phyloP scores from a whole-genome alignment of 2,113 vertebrate genomes.

The Prionailurus viverrinus region DNA sequence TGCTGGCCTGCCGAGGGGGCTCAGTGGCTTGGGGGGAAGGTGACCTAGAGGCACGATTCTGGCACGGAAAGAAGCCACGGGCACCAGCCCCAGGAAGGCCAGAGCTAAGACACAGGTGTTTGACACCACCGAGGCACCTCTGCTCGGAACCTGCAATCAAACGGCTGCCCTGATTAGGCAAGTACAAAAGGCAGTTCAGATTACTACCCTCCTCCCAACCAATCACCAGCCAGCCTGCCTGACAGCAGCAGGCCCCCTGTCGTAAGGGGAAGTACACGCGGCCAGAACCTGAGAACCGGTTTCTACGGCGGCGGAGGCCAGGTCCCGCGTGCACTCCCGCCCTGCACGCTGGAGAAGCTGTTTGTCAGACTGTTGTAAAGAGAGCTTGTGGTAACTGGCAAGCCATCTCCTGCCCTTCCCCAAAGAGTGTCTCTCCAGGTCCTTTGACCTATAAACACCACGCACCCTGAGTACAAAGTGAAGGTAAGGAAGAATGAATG shows the following conservation, averaged over 20 bases:
- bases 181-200: conserved; percentile 85
- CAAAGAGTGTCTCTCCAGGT: neutral
- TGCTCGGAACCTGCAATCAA: conserved; percentile 61
- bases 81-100: neutral
- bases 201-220: conserved; percentile 89
- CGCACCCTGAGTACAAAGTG: neutral
- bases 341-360: neutral
- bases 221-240: conserved; percentile 84
- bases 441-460: neutral
- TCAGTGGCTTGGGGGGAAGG: neutral
- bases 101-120: conserved; percentile 85
- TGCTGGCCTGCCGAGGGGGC: neutral
- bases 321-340: neutral
- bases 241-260: conserved; percentile 85
- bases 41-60: neutral
- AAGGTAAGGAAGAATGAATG: neutral
- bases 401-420: neutral
- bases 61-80: neutral
- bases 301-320: neutral
- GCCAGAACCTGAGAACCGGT: conserved; percentile 73
- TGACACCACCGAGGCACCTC: conserved; percentile 70
- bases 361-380: neutral
- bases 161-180: conserved; percentile 75
- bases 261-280: conserved; percentile 76
- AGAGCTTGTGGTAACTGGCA: neutral